Base-by-base conservation (phyloP, 2,797 vertebrate species). In the Megaceryle alcyon region DNA sequence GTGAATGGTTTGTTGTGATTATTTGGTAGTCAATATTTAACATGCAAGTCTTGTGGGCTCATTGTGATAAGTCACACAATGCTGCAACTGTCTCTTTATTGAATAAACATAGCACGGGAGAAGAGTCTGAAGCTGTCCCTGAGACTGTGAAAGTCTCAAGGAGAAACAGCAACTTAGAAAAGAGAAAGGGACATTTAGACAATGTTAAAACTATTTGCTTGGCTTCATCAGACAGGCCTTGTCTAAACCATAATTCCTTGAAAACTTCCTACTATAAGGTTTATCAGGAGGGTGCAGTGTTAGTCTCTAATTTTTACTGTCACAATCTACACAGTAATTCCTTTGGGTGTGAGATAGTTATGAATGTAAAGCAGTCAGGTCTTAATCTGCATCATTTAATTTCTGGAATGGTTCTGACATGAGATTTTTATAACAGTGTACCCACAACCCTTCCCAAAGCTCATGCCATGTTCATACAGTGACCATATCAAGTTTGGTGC, bases 21-120 rank as follows among this genome's bases (percentile, higher is more conserved):
- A 90, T 92, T 92, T 94, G 59, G 43, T 51, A 72, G 83, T 88
- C 90, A 92, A 94, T 94, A 96, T 96, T 96, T 94, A 86, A 64
- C 81, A 95, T 96, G 88, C 94, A 80, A 88, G 90, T 90, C 93
- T 92, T 96, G 95, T 81, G 90, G 65, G 49, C 78, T 84, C 63
- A 43, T 92, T 95, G 90, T 88, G 92, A 90, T 93, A 92, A 96
- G 83, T 90, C 64, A 53, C 81, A 94, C 92, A 97, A 82, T 88
- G 88, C 70, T 90, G 81, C 37, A 64, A 90, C 90, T 88, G 70
- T 92, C 73, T 94, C 54, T 51, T 29, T 75, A 37, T 54, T 88
- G 81, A 95, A 80, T 70, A 94, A 94, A 93, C 60, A 75, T 2
- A 72, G 20, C 0, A 0, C 10, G 41, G 77, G 53, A 94, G 80